Conservation (phyloP, 1,140 invertebrate genomes). For the Heliconius eleuchia region DNA sequence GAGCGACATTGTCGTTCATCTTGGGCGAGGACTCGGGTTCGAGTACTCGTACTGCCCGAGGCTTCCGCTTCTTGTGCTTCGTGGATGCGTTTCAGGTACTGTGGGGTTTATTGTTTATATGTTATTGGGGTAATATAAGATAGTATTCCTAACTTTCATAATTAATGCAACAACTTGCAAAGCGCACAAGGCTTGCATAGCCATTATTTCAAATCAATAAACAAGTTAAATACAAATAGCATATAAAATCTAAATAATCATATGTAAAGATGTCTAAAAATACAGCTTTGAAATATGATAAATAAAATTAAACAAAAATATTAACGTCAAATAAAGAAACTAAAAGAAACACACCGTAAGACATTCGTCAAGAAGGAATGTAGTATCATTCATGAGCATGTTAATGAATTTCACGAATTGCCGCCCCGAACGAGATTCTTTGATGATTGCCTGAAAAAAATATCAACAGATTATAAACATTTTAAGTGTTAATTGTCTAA, state of each 20-base stretch:
- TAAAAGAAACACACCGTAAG: constrained; percentile 60
- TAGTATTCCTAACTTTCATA: no score
- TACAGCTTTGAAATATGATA: no score
- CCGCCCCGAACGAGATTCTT: constrained; percentile 91
- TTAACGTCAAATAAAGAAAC: background rate
- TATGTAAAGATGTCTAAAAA: no score
- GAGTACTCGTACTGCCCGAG: constrained; percentile 53
- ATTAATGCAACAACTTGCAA: no score
- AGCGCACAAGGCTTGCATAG: no score
- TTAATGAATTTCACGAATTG: constrained; percentile 99
- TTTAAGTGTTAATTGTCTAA: background rate
- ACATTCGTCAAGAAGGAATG: constrained; percentile 98
- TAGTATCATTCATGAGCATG: constrained; percentile 99
- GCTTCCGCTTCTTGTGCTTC: constrained; percentile 94
- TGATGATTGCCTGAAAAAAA: constrained; percentile 85
- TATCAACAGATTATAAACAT: background rate
- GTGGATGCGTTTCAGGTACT: constrained; percentile 97
- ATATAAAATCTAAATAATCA: no score
- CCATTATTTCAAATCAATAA: no score
- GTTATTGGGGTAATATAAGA: no score
- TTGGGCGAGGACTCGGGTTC: constrained; percentile 89
- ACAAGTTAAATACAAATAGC: no score
- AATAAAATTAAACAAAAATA: no score
- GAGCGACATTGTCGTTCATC: constrained; percentile 97
- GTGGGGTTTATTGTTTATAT: constrained; percentile 50